phyloP scores from a whole-genome alignment of 2,113 vertebrate species.

The Clarias batrachus region DNA sequence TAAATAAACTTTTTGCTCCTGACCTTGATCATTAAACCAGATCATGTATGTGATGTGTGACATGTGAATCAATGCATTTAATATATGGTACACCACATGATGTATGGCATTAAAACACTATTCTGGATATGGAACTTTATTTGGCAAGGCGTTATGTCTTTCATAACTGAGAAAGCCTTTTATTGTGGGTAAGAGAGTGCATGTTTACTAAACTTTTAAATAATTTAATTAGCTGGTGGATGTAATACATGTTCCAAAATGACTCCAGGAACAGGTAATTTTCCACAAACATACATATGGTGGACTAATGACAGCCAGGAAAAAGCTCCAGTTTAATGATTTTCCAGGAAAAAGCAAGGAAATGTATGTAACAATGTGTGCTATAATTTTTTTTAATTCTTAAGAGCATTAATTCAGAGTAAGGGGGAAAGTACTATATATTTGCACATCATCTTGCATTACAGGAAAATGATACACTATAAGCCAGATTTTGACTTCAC shows the following conservation, averaged over 20 bases:
- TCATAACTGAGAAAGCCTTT: not conserved
- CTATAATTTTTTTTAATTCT: no score
- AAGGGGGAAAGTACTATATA: no score
- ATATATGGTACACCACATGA: no score
- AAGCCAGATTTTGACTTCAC: not conserved
- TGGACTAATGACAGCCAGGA: not conserved
- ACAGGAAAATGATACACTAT: not conserved
- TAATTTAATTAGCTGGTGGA: not conserved
- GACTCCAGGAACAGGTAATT: not conserved
- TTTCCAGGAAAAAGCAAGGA: not conserved
- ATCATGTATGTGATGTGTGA: not conserved
- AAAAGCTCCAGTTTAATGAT: not conserved
- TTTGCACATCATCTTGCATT: not conserved
- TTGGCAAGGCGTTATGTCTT: constrained; percentile 7
- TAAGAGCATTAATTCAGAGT: not conserved
- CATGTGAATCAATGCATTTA: not conserved
- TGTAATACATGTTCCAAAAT: not conserved
- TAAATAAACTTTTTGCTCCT: not conserved
- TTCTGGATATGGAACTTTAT: not conserved
- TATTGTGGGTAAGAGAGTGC: not conserved
- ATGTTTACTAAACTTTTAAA: not conserved
- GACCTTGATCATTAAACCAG: not conserved
- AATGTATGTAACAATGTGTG: not conserved
- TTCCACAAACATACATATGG: not conserved
- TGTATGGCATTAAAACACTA: no score